Evolutionary conservation across 2,113 vertebrate genomes (phyloP).

Genomic region (Psophia crepitans): DNA sequence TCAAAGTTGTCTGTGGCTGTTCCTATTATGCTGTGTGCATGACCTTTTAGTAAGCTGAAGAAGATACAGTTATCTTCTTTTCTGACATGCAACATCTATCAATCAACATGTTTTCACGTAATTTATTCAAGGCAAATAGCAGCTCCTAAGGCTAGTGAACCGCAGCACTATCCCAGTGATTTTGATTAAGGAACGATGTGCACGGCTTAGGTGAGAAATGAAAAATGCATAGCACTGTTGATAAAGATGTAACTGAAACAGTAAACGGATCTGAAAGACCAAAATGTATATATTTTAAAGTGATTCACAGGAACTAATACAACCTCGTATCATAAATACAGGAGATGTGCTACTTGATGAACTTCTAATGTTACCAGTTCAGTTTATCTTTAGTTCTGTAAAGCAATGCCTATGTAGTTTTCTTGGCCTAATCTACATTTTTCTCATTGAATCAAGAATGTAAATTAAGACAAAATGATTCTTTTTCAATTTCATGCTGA

Average conservation of each 20-base stretch:
- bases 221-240: conserved; percentile 76
- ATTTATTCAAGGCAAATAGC: conserved; percentile 90
- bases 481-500: conserved; percentile 99
- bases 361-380: conserved; percentile 74
- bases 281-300: conserved; percentile 61
- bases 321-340: conserved; percentile 68
- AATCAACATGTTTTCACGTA: conserved; percentile 90
- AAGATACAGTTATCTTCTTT: conserved; percentile 97
- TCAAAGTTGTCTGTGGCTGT: conserved; percentile 84
- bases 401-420: conserved; percentile 67
- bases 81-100: conserved; percentile 94
- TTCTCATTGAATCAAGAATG: conserved; percentile 98
- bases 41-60: conserved; percentile 95
- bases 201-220: conserved; percentile 81
- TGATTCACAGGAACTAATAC: conserved; percentile 56
- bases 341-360: conserved; percentile 66
- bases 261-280: conserved; percentile 71
- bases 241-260: conserved; percentile 82
- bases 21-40: conserved; percentile 88
- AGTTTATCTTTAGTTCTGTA: conserved; percentile 73
- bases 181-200: conserved; percentile 85
- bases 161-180: conserved; percentile 78
- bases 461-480: conserved; percentile 98
- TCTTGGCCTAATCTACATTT: conserved; percentile 88
- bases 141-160: conserved; percentile 85